Percentiles rank a stretch among this genome's conserved stretches.
Conservation (phyloP, 2,888 invertebrate species). For the Melanophora roralis region DNA sequence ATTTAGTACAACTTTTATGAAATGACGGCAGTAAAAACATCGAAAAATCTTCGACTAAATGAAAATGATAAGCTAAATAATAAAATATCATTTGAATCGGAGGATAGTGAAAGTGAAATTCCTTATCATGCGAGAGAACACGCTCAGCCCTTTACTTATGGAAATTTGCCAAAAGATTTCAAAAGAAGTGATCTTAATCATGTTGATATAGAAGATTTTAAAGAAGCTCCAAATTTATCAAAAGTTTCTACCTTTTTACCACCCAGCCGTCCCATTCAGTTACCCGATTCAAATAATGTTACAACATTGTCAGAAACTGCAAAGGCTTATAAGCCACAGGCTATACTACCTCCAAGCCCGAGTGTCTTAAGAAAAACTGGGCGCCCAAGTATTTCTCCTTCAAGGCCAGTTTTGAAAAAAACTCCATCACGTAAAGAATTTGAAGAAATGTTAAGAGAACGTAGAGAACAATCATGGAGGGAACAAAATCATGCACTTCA, state of each 20-base stretch:
- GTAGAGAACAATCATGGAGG: constrained; percentile 69
- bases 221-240: background rate
- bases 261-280: background rate
- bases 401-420: constrained; percentile 70
- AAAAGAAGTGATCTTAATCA: constrained; percentile 67
- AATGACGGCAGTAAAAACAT: constrained; percentile 50
- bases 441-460: constrained; percentile 74
- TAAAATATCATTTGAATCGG: constrained; percentile 56
- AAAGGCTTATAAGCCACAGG: constrained; percentile 79
- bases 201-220: constrained; percentile 46
- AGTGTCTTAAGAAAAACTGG: constrained; percentile 83
- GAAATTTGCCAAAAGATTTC: constrained; percentile 78
- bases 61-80: constrained; percentile 32
- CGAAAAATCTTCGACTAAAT: constrained; percentile 23
- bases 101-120: constrained; percentile 77
- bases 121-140: constrained; percentile 94
- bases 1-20: background rate
- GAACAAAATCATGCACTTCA: constrained; percentile 64
- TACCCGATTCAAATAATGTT: constrained; percentile 62
- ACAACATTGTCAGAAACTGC: background rate
- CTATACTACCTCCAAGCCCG: constrained; percentile 82
- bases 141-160: constrained; percentile 92
- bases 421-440: constrained; percentile 75
- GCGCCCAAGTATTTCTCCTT: constrained; percentile 68
- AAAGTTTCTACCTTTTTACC: background rate